phyloP scores from a whole-genome alignment of 2,113 vertebrate genomes.

The Bostrychus sinensis region DNA sequence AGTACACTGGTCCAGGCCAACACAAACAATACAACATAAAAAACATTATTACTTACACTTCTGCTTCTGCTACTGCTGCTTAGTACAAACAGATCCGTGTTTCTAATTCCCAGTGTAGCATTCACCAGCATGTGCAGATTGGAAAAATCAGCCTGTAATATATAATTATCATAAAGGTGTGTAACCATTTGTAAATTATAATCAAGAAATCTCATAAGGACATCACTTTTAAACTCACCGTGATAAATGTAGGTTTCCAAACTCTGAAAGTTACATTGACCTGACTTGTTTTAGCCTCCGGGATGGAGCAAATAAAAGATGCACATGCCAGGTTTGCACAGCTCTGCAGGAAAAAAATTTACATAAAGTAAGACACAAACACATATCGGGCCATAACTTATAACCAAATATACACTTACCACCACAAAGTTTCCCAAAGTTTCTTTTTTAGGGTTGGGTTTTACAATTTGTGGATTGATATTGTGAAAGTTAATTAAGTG shows the following conservation, averaged over 20 bases:
- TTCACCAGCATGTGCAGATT: constrained; percentile 82
- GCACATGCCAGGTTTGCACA: constrained; percentile 78
- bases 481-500: constrained; percentile 72
- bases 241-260: constrained; percentile 93
- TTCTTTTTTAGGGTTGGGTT: constrained; percentile 74
- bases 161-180: not conserved
- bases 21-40: not conserved
- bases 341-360: constrained; percentile 72
- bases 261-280: constrained; percentile 89
- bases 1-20: not conserved
- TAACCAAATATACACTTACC: constrained; percentile 75
- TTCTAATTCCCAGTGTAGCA: constrained; percentile 74
- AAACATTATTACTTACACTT: constrained; percentile 77
- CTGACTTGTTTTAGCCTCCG: constrained; percentile 76
- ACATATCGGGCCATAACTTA: not conserved
- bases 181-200: not conserved
- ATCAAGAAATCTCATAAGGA: not conserved
- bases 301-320: constrained; percentile 81
- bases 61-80: constrained; percentile 75
- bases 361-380: constrained; percentile 5
- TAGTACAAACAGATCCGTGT: constrained; percentile 77
- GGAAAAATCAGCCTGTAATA: constrained; percentile 85
- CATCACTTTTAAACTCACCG: constrained; percentile 73
- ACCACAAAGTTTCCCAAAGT: constrained; percentile 81
- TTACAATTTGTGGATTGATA: constrained; percentile 56